Conservation (phyloP, 1,140 invertebrate species). For the Hermetia illucens region DNA sequence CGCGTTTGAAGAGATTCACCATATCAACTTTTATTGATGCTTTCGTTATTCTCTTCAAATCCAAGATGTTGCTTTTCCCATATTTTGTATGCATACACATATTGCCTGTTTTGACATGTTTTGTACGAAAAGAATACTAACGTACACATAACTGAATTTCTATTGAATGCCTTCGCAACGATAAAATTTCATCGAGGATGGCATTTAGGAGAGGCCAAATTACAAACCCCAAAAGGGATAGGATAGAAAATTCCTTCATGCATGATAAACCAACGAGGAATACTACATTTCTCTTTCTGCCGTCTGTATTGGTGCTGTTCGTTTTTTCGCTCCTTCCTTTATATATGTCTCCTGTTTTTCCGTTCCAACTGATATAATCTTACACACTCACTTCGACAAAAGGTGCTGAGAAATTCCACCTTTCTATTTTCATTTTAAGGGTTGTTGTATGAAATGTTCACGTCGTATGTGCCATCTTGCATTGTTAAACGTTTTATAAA, state of each 20-base stretch:
- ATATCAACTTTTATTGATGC: too few species aligned
- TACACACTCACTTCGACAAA: too few species aligned
- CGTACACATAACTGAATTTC: not conserved
- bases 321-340: not conserved
- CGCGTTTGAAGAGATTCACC: too few species aligned
- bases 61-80: too few species aligned
- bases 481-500: not conserved
- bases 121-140: not conserved
- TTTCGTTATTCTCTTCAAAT: too few species aligned
- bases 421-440: not conserved
- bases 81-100: too few species aligned
- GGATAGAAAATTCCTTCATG: not conserved
- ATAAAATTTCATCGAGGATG: not conserved
- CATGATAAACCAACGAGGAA: not conserved
- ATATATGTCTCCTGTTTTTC: not conserved
- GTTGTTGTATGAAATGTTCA: not conserved
- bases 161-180: not conserved
- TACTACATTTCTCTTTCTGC: not conserved
- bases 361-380: not conserved
- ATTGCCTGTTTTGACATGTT: slow-evolving; percentile 1
- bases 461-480: not conserved
- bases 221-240: not conserved
- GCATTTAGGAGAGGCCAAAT: not conserved
- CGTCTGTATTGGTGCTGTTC: not conserved
- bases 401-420: not conserved